Base-by-base conservation (phyloP, 2,113 vertebrate genomes). In the Cyrtonyx montezumae region DNA sequence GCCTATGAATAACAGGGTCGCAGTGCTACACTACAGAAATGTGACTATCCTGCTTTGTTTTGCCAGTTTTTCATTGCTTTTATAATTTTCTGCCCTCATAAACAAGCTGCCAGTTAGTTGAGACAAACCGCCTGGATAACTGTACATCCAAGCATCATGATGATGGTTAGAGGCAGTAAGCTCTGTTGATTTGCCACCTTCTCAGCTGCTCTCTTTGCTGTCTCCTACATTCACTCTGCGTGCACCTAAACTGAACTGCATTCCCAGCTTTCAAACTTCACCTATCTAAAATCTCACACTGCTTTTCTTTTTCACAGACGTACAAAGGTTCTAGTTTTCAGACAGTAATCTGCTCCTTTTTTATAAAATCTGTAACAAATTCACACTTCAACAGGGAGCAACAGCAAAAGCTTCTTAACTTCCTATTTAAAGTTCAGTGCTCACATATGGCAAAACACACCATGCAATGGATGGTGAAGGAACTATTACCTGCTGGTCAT, bases 81-180 rank as follows among this genome's bases (percentile, higher is more conserved):
- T 53, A 32, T 20, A 2, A 49, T 71, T 84, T 81, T 66, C 53
- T 73, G n/a, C 23, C 19, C 67, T 65, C 84, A 79, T 82, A 87
- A 82, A 81, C 61, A 93, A 94, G 66, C 56, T 95, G 79, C n/a
- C 78, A 40, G 49, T 71, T 88, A 90, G 66, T 21, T 66, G 78
- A 87, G 74, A 73, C 19, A 77, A 83, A 70, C 19, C 25, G 79
- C 45, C 34, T 82, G 85, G 77, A 71, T 62, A 74, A 83, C n/a
- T 71, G 40, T 5, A 36, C 1, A 1, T 26, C 26, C 26, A 75
- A 86, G n/a, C 34, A n/a, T 51, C 49, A 65, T 69, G 62, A 61
- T 69, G 67, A 76, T 25, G 37, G 63, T 19, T 66, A 87, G 55
- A 82, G 49, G 55, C 9, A 48, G 28, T n/a, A 88, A 62, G 70